Evolutionary conservation across 2,113 vertebrate genomes (phyloP), one percentile per base, ranked within the genome.

Genomic region (Protobothrops mucrosquamatus): DNA sequence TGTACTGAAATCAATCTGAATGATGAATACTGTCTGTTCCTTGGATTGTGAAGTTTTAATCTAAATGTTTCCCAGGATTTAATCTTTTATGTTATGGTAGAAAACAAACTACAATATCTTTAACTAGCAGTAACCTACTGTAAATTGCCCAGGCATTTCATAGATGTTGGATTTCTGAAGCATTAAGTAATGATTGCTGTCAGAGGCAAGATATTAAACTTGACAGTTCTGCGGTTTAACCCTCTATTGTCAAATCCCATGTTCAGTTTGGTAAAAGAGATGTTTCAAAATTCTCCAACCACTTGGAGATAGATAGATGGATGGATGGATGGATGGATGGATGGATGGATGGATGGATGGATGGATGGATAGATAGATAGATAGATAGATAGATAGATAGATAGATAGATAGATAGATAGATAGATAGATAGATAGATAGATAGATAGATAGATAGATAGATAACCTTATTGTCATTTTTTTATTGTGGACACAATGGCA

Each of bases 91-190:
- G 14, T 52, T 81, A 89, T 94, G 87, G 29, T 12, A 15, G 52
- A 88, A 89, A 34, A 92, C 94, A 24, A 87, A 85, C 90, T 92
- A 92, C 93, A 93, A 22, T 20, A n/a, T 1, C 0, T 91, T 91
- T 81, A 39, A 61, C 6, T 87, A 52, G 74, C 59, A 89, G 23
- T 23, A 12, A 29, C 29, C 7, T 92, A 14, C 1, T 61, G 91
- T 34, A 64, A 64, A 51, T 92, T 94, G 22, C 87, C n/a, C 81
- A 89, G n/a, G 11, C 56, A 10, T 6, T 89, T 92, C 8, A 39
- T 39, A 46, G 61, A 89, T 93, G 94, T 88, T 7, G 46, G 87
- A 93, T 93, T 94, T 94, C 89, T 93, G 22, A 92, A 34, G 26
- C 93, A 93, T 95, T 39, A 59, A 93, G 43, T 57, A 55, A 64